A percentile compares a stretch with the other conserved stretches of the same genome.
Conservation (phyloP, 2,888 invertebrate species). For the Tribolium freemani region DNA sequence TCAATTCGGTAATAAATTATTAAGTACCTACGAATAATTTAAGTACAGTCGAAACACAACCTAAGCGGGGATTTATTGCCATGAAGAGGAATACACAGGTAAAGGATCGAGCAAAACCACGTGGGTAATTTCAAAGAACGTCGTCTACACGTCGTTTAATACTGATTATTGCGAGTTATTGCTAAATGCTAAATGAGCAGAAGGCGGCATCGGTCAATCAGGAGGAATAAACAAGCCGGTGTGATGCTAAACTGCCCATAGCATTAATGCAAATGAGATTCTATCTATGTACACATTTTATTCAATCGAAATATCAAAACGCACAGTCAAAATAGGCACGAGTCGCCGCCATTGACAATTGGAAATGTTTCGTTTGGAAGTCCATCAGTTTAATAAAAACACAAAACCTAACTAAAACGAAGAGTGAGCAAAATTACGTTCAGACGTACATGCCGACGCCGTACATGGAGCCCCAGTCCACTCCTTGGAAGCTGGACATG, state of each 20-base stretch:
- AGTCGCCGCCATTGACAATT: constrained; percentile 64
- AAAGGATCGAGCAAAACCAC: constrained; percentile 20
- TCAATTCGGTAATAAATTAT: constrained; percentile 55
- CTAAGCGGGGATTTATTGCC: constrained; percentile 53
- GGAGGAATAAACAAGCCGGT: constrained; percentile 42
- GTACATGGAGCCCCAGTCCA: constrained; percentile 93
- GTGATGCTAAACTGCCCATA: constrained; percentile 57
- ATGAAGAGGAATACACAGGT: constrained; percentile 54
- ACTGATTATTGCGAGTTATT: constrained; percentile 73
- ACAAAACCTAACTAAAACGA: constrained; percentile 41
- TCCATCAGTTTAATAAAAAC: constrained; percentile 32
- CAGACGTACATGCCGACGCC: constrained; percentile 94
- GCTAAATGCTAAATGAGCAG: constrained; percentile 69
- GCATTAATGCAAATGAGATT: constrained; percentile 57
- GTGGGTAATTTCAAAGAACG: constrained; percentile 23
- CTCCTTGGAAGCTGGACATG: constrained; percentile 93
- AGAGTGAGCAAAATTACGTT: constrained; percentile 60
- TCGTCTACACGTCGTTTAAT: constrained; percentile 58
- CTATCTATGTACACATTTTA: constrained; percentile 48
- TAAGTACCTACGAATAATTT: constrained; percentile 54
- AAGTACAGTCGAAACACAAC: constrained; percentile 59
- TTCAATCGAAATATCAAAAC: constrained; percentile 55
- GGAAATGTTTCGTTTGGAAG: constrained; percentile 60
- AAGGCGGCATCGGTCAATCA: constrained; percentile 50
- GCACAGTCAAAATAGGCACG: constrained; percentile 61